Evolutionary conservation across 2,113 vertebrate species (phyloP).

Genomic region (Ammospiza caudacuta): DNA sequence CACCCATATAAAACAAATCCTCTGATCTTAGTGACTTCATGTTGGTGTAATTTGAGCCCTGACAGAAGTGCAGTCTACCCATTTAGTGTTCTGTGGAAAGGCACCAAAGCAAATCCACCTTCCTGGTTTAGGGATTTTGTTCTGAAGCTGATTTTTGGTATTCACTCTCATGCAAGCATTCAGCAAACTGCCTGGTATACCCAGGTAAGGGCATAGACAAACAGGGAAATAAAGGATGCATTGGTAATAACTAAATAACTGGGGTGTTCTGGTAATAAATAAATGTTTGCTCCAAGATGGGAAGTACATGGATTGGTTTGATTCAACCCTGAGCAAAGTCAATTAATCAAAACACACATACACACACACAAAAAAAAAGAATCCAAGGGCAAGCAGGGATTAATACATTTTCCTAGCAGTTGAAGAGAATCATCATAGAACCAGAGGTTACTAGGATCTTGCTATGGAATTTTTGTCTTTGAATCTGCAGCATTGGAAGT

Average conservation of each 20-base stretch:
- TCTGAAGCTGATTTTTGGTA: not conserved
- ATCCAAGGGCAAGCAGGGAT: not conserved
- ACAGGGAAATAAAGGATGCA: not conserved
- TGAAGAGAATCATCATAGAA: not conserved
- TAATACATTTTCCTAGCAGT: not conserved
- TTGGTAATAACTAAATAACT: not conserved
- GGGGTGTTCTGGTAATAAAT: not conserved
- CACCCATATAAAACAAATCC: not conserved
- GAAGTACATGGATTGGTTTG: not conserved
- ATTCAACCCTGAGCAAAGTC: not conserved
- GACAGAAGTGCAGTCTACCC: not conserved
- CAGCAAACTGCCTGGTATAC: not conserved
- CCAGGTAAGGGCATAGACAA: not conserved
- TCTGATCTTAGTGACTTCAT: not conserved
- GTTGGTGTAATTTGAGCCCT: not conserved
- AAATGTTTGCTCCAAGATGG: not conserved
- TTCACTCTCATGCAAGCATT: not conserved
- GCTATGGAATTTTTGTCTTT: constrained; percentile 38
- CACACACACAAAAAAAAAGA: not conserved
- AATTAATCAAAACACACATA: constrained; percentile 14
- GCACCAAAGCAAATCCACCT: constrained; percentile 20
- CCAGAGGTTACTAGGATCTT: not conserved
- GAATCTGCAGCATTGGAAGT: not conserved
- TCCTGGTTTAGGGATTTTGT: not conserved
- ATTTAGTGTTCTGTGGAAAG: not conserved